Evolutionary conservation across 2,113 vertebrate species (phyloP).

Genomic region (Leiothrix lutea): DNA sequence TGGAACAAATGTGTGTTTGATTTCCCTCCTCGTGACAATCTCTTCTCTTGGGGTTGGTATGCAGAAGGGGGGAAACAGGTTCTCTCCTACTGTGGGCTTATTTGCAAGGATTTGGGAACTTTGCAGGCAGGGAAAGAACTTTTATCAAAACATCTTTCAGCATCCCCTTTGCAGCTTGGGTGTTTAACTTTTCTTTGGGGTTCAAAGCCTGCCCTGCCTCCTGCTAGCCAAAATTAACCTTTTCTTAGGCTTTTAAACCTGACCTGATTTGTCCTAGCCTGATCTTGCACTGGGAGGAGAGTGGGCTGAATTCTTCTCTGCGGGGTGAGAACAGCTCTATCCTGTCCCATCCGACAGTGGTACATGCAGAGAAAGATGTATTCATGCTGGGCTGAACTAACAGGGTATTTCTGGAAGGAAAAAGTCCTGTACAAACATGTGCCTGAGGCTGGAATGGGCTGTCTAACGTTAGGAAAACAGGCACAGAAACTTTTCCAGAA

Average conservation of each 20-base stretch:
- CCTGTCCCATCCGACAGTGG: fast-evolving
- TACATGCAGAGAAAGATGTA: fast-evolving
- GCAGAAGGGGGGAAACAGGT: neutral
- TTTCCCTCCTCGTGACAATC: neutral
- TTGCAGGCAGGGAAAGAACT: neutral
- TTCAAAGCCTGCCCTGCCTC: neutral
- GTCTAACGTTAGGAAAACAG: fast-evolving
- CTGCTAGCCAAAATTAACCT: neutral
- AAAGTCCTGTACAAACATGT: fast-evolving
- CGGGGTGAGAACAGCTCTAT: neutral
- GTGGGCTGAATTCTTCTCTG: neutral
- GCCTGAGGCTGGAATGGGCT: neutral
- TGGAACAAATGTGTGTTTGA: neutral
- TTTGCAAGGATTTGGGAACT: neutral
- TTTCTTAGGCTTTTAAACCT: neutral
- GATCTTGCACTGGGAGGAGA: neutral
- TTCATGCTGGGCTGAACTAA: neutral
- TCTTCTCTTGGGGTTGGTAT: fast-evolving
- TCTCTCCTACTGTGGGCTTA: neutral
- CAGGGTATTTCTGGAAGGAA: neutral
- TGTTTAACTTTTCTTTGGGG: neutral
- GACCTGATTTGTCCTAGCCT: neutral
- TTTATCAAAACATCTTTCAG: neutral
- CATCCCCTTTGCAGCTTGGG: neutral
- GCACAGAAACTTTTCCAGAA: neutral